These are phyloP conservation scores for Pteropus rufus DNA, from an alignment of 2,797 vertebrate genomes.

Conservation along the genomic window DNA sequence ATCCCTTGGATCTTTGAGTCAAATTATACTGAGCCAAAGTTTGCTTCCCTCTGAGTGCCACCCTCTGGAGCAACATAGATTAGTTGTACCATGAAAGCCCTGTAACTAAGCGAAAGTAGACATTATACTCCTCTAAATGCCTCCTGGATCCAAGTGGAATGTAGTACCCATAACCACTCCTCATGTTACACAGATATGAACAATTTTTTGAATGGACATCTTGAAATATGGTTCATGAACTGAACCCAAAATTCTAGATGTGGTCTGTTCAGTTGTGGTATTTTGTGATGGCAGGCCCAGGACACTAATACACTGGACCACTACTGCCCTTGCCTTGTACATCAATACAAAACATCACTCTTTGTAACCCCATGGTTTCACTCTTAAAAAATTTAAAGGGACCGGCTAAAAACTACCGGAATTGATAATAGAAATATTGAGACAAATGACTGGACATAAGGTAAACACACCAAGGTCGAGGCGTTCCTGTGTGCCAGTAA, in stretches of 20 bases:
- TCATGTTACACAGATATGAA: not conserved
- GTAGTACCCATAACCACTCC: not conserved
- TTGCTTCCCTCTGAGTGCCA: not conserved
- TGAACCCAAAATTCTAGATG: not conserved
- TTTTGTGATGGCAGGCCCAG: not conserved
- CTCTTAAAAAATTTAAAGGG: not conserved
- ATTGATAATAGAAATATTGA: not conserved
- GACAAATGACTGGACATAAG: not conserved
- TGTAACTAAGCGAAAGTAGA: not conserved
- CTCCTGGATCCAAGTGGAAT: not conserved
- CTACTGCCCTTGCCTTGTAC: not conserved
- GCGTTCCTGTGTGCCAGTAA: not conserved
- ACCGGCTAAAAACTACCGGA: not conserved
- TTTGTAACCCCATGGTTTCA: not conserved
- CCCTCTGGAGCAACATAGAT: not conserved
- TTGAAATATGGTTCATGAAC: not conserved
- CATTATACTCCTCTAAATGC: not conserved
- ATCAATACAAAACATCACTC: not conserved
- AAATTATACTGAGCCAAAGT: not conserved
- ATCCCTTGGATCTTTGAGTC: not conserved
- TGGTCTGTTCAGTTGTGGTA: not conserved
- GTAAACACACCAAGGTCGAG: not conserved
- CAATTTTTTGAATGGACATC: not conserved
- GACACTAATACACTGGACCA: not conserved
- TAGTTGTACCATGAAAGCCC: not conserved